These are phyloP conservation scores for Epizoanthus rinbou DNA, from an alignment of 92 coral and sea anemone species.

Conservation along the genomic window DNA sequence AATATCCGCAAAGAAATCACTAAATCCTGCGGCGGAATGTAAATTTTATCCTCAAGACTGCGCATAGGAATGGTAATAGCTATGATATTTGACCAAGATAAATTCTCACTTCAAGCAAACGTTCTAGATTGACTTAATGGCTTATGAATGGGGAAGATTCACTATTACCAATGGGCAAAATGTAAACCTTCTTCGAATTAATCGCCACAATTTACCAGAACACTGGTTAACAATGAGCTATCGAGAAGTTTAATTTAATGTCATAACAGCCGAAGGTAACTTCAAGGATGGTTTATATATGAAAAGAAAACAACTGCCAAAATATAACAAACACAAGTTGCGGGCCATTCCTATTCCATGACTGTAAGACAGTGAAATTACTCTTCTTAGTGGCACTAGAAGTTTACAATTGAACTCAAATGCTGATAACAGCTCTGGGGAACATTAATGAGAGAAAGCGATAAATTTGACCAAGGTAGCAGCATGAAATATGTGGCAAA, in stretches of 20 bases:
- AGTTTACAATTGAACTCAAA: background rate
- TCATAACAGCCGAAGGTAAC: conserved; percentile 71
- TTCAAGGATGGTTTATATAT: conserved; percentile 75
- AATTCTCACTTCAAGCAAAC: conserved; percentile 23
- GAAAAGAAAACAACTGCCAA: conserved; percentile 54
- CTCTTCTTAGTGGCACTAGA: background rate
- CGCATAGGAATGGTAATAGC: conserved; percentile 41
- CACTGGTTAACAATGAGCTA: conserved; percentile 74
- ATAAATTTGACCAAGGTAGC: conserved; percentile 12
- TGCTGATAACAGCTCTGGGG: conserved; percentile 3
- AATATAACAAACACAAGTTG: conserved; percentile 48
- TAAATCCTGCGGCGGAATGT: conserved; percentile 74
- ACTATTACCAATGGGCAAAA: conserved; percentile 41
- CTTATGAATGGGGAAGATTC: conserved; percentile 37
- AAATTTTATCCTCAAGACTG: conserved; percentile 43
- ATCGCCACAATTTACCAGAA: conserved; percentile 68
- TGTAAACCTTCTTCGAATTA: conserved; percentile 47
- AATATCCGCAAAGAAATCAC: conserved; percentile 27
- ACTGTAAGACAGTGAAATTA: conserved; percentile 17
- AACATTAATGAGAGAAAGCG: conserved; percentile 30
- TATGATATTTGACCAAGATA: conserved; percentile 58
- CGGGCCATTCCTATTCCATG: conserved; percentile 18
- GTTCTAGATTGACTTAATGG: conserved; percentile 60
- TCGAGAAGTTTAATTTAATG: conserved; percentile 84
- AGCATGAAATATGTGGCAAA: background rate